A percentile compares a stretch with the other conserved stretches of the same genome.
phyloP scores from a whole-genome alignment of 2,797 vertebrate species.

The Pseudomugil tenellus region DNA sequence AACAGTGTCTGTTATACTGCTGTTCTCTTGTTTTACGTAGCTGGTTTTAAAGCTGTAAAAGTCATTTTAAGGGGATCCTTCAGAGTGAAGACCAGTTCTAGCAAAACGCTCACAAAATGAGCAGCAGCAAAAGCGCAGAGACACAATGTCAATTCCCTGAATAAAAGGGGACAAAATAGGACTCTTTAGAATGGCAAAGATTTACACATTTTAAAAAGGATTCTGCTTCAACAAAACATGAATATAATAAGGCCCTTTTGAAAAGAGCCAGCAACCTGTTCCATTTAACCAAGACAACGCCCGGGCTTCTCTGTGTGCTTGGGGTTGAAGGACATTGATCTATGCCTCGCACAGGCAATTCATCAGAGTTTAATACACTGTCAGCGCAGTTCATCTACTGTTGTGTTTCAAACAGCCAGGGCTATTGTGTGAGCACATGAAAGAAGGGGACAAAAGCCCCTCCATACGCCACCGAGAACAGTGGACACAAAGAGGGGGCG shows the following conservation, averaged over 20 bases:
- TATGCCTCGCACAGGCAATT: conserved; percentile 86
- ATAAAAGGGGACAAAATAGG: conserved; percentile 64
- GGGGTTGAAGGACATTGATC: conserved; percentile 87
- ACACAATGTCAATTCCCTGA: conserved; percentile 70
- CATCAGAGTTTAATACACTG: conserved; percentile 89
- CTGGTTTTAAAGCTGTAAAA: conserved; percentile 41
- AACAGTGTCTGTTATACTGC: neutral
- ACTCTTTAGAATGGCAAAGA: conserved; percentile 73
- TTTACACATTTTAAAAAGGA: conserved; percentile 85
- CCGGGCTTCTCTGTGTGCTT: conserved; percentile 76
- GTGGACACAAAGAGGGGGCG: conserved; percentile 85
- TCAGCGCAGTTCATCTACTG: conserved; percentile 88
- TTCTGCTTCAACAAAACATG: conserved; percentile 85
- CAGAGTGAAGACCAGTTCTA: conserved; percentile 20
- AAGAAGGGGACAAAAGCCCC: conserved; percentile 83
- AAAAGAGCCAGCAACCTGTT: conserved; percentile 83
- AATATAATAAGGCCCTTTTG: conserved; percentile 81
- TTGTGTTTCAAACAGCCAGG: conserved; percentile 84
- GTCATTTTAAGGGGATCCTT: conserved; percentile 32
- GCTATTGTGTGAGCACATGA: conserved; percentile 84
- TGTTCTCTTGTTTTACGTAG: conserved; percentile 9
- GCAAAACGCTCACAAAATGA: conserved; percentile 65
- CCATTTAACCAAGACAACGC: conserved; percentile 82
- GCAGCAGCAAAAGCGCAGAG: conserved; percentile 60
- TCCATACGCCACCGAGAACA: conserved; percentile 84